A percentile compares a stretch with the other conserved stretches of the same genome.
phyloP scores from a whole-genome alignment of 2,888 invertebrate genomes.

The Tuberolachnus salignus region DNA sequence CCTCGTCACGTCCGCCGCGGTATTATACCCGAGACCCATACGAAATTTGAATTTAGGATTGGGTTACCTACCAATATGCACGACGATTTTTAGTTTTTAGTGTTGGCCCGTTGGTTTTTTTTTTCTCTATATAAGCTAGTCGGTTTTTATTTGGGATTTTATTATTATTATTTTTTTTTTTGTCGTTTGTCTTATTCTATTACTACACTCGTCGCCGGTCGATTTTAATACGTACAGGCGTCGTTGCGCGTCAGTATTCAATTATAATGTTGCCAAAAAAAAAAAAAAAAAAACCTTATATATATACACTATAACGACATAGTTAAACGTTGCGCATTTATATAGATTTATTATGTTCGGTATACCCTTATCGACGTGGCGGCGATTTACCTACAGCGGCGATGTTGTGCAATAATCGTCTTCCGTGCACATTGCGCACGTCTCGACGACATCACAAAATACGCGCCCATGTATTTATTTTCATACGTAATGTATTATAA shows the following conservation, averaged over 20 bases:
- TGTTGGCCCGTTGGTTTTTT: conserved; percentile 22
- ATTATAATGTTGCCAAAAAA: background rate
- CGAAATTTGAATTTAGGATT: conserved; percentile 48
- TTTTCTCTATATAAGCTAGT: background rate
- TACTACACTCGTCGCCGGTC: no score
- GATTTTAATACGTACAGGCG: background rate
- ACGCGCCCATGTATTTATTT: no score
- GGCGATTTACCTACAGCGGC: conserved; percentile 49
- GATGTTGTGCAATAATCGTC: background rate
- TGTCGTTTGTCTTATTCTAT: no score
- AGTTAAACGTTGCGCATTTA: conserved; percentile 5
- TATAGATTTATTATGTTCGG: background rate
- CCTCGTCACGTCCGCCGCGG: conserved; percentile 45
- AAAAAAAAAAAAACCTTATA: background rate
- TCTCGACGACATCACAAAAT: background rate
- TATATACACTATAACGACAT: background rate
- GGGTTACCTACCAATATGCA: conserved; percentile 33
- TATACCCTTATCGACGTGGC: background rate
- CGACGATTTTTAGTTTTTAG: conserved; percentile 25
- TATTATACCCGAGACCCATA: background rate
- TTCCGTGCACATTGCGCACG: background rate
- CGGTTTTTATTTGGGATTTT: background rate
- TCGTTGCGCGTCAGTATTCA: background rate
- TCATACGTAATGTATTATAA: no score
- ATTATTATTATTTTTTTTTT: background rate